A percentile compares a stretch with the other conserved stretches of the same genome.
Conservation (phyloP, 2,797 vertebrate genomes). For the Harpagifer antarcticus region DNA sequence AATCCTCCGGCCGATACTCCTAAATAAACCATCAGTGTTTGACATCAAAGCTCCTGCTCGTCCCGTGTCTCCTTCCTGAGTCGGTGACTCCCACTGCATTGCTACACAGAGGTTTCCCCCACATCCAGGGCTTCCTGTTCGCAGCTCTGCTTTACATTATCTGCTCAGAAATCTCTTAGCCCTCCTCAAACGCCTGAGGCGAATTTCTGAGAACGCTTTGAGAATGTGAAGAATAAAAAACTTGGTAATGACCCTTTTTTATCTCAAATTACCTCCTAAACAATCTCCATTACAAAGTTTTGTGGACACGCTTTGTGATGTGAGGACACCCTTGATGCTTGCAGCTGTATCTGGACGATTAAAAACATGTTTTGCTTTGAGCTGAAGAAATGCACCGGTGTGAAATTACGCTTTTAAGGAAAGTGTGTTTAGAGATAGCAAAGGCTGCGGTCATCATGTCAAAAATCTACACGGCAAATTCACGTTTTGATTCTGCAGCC, state of each 20-base stretch:
- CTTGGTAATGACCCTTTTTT: background rate
- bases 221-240: constrained; percentile 12
- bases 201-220: background rate
- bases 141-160: background rate
- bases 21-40: no score
- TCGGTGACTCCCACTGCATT: no score
- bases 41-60: no score
- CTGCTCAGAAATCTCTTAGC: background rate
- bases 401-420: constrained; percentile 29
- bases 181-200: constrained; percentile 6
- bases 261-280: background rate
- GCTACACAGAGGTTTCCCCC: no score
- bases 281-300: constrained; percentile 11
- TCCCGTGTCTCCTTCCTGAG: no score
- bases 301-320: background rate
- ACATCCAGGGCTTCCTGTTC: background rate
- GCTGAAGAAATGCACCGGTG: background rate
- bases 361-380: constrained; percentile 11
- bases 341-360: background rate
- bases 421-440: background rate
- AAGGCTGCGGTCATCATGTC: constrained; percentile 14
- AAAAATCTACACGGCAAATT: constrained; percentile 14
- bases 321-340: constrained; percentile 18
- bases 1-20: no score
- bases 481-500: constrained; percentile 17